Evolutionary conservation across 2,888 invertebrate genomes (phyloP), one percentile per base, ranked within the genome.

Genomic region (Ferrisia virgata): DNA sequence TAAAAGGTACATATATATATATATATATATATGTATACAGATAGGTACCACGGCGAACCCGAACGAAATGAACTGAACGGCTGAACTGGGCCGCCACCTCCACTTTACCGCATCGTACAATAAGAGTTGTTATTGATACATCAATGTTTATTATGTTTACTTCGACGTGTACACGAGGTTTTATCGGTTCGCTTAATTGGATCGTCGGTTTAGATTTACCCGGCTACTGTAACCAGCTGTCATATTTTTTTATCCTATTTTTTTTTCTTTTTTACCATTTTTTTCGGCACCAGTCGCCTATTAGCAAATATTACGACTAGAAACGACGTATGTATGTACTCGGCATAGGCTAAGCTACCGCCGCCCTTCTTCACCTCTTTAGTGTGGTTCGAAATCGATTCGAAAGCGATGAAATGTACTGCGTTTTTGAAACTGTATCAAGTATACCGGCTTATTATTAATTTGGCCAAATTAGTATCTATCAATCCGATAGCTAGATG

Each of bases 111-210:
- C 11, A 11, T 13, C 22, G 18, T 28, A 31, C 64, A 28, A 64
- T 15, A 64, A 64, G 58, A 28, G 58, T 64, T 64, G 72, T 72
- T 72, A 72, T 72, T 72, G 72, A 72, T 72, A 72, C 18, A 72
- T 72, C 72, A 72, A 33, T 18, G 47, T 47, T 47, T 47, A 47
- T 47, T 47, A 47, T 47, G 47, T 72, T 72, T 64, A 28, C 58
- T 28, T 64, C 28, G 25, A 64, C 58, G 72, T 31, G 15, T 72
- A 28, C n/a, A 36, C 72, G 64, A 64, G 58, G 64, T 72, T 5
- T 33, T 72, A 18, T 72, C 72, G 33, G 33, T 72, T 72, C 72
- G n/a, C 33, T 33, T 31, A 72, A 33, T 72, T 33, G 72, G 72
- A 72, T 72, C 33, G 33, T 72, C 72, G 72, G 72, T 72, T 72